Percentiles rank a stretch among this genome's conserved stretches.
phyloP scores from a whole-genome alignment of 2,113 vertebrate genomes.

The Amblyornis subalaris region DNA sequence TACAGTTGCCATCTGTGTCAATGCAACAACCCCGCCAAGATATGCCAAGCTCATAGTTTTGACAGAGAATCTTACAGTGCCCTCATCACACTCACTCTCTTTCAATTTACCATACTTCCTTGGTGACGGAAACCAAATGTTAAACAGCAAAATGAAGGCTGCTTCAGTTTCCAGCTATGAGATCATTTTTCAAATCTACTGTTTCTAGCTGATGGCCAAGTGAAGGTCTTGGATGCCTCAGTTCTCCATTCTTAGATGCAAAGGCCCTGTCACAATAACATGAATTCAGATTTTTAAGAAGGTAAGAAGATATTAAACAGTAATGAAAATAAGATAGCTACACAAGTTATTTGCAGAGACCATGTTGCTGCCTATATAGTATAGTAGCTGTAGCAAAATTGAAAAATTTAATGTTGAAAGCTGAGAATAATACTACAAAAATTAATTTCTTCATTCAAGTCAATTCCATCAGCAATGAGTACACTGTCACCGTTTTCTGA shows the following conservation, averaged over 20 bases:
- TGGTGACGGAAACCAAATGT: not conserved
- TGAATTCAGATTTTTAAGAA: not conserved
- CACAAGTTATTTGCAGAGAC: not conserved
- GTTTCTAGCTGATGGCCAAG: not conserved
- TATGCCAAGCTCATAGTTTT: rapidly evolving
- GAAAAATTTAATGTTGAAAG: not conserved
- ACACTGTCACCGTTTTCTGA: not conserved
- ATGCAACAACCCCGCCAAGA: not conserved
- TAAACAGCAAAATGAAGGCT: not conserved
- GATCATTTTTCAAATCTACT: not conserved
- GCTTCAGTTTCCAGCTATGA: not conserved
- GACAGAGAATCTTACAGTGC: not conserved
- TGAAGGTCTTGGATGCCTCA: not conserved
- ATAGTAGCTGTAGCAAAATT: not conserved
- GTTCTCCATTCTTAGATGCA: not conserved
- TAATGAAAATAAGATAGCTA: not conserved
- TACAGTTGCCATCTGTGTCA: not conserved
- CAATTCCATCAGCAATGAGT: not conserved
- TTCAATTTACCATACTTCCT: not conserved
- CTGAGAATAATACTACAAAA: not conserved
- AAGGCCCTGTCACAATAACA: not conserved
- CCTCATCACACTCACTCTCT: not conserved
- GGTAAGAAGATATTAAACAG: not conserved
- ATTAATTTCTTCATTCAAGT: not conserved
- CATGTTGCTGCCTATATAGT: not conserved